Conservation (phyloP, 1,140 invertebrate genomes). For the Delia radicum region DNA sequence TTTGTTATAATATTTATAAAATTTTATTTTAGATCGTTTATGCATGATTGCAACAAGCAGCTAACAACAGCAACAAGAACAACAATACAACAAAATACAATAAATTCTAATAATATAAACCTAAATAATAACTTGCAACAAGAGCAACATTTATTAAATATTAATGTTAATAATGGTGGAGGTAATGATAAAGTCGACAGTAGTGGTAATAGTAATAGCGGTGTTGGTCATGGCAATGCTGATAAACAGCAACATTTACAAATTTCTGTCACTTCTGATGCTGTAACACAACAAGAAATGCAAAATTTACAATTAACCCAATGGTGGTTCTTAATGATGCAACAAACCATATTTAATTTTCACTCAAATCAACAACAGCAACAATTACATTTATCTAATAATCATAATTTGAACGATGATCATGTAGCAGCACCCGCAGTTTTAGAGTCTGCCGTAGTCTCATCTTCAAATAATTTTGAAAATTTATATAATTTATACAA, state of each 20-base stretch:
- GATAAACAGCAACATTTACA: conserved; percentile 1
- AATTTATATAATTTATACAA: neutral
- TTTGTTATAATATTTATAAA: too few species aligned
- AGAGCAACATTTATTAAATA: neutral
- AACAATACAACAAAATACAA: neutral
- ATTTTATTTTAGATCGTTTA: conserved; percentile 39
- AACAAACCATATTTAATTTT: conserved; percentile 37
- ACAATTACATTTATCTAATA: conserved; percentile 9
- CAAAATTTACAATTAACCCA: conserved; percentile 37
- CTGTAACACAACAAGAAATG: conserved; percentile 30
- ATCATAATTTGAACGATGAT: too few species aligned
- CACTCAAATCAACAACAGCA: conserved; percentile 4
- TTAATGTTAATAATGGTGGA: neutral
- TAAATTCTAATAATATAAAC: neutral
- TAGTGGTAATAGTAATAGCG: neutral
- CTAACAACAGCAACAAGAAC: conserved; percentile 6
- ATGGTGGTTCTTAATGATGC: conserved; percentile 54
- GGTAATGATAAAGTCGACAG: neutral
- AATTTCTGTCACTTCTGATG: conserved; percentile 28
- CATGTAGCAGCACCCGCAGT: neutral
- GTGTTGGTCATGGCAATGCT: neutral
- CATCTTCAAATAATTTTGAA: neutral
- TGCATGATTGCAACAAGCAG: conserved; percentile 39
- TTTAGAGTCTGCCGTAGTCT: neutral
- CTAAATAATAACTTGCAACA: neutral